phyloP scores from a whole-genome alignment of 2,113 vertebrate genomes.

The Porphyrio hochstetteri region DNA sequence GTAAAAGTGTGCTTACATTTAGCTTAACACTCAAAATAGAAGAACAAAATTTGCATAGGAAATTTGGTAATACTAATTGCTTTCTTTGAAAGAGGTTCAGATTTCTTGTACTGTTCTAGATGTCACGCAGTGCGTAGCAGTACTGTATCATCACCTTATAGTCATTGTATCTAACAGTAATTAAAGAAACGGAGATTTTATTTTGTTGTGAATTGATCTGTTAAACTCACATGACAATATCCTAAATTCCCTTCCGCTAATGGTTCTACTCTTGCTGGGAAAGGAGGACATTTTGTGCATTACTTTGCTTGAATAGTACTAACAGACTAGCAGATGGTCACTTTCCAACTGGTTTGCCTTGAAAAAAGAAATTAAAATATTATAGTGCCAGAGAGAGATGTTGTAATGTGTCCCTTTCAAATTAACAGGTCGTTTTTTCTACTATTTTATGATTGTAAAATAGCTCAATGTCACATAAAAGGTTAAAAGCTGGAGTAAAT shows the following conservation, averaged over 20 bases:
- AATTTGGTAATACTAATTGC: background rate
- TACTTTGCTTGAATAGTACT: constrained; percentile 79
- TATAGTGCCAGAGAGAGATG: constrained; percentile 80
- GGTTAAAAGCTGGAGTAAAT: constrained; percentile 80
- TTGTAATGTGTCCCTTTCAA: constrained; percentile 78
- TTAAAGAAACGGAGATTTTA: constrained; percentile 14
- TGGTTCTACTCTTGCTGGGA: constrained; percentile 70
- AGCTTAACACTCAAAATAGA: constrained; percentile 33
- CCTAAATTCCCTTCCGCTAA: constrained; percentile 69
- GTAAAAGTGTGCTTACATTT: constrained; percentile 35
- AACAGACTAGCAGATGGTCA: constrained; percentile 86
- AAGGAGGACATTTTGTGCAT: constrained; percentile 79
- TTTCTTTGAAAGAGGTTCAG: background rate
- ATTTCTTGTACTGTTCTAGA: background rate
- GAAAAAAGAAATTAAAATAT: constrained; percentile 86
- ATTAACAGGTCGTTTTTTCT: constrained; percentile 77
- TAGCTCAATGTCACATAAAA: constrained; percentile 80
- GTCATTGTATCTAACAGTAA: constrained; percentile 6
- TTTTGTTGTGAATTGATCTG: constrained; percentile 28
- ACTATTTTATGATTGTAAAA: constrained; percentile 74
- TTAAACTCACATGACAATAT: constrained; percentile 22
- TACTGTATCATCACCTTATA: background rate
- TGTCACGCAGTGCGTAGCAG: background rate
- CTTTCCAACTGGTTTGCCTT: constrained; percentile 89
- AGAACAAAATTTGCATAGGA: background rate